Evolutionary conservation across 2,797 vertebrate genomes (phyloP).

Genomic region (Lindbergichthys nudifrons): DNA sequence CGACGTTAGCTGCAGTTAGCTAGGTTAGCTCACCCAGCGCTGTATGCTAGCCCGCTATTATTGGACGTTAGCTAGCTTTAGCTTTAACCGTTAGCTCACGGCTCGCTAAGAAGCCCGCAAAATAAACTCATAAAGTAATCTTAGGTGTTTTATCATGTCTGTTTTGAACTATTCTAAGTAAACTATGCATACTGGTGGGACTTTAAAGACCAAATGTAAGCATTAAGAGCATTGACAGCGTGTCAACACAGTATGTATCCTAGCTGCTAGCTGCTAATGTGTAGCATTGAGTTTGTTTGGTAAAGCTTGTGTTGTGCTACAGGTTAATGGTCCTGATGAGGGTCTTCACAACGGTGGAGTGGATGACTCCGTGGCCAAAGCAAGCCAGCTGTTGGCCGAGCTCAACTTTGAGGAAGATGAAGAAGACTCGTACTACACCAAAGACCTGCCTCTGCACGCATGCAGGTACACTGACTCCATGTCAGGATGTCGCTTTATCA

Average conservation of each 20-base stretch:
- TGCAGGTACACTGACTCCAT: constrained; percentile 87
- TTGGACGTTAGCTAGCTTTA: constrained; percentile 44
- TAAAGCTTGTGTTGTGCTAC: constrained; percentile 46
- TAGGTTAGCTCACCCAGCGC: constrained; percentile 24
- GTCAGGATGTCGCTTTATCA: background rate
- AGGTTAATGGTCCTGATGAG: constrained; percentile 93
- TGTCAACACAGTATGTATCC: constrained; percentile 14
- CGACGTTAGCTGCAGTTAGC: constrained; percentile 56
- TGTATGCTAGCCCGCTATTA: constrained; percentile 61
- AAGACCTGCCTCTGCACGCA: constrained; percentile 94
- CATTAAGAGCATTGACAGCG: background rate
- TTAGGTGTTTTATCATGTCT: background rate
- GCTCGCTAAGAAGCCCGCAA: constrained; percentile 17
- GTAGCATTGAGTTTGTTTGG: constrained; percentile 45
- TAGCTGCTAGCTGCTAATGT: constrained; percentile 33
- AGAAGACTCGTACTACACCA: constrained; percentile 95
- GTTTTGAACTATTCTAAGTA: background rate
- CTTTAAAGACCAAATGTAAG: background rate
- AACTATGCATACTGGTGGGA: background rate
- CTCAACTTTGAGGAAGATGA: constrained; percentile 97
- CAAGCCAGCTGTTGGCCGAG: constrained; percentile 93
- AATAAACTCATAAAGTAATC: constrained; percentile 24
- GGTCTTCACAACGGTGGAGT: constrained; percentile 91
- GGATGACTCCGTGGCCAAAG: constrained; percentile 91
- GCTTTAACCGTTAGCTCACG: constrained; percentile 34